Evolutionary conservation across 2,797 vertebrate genomes (phyloP).

Genomic region (Coendou prehensilis): DNA sequence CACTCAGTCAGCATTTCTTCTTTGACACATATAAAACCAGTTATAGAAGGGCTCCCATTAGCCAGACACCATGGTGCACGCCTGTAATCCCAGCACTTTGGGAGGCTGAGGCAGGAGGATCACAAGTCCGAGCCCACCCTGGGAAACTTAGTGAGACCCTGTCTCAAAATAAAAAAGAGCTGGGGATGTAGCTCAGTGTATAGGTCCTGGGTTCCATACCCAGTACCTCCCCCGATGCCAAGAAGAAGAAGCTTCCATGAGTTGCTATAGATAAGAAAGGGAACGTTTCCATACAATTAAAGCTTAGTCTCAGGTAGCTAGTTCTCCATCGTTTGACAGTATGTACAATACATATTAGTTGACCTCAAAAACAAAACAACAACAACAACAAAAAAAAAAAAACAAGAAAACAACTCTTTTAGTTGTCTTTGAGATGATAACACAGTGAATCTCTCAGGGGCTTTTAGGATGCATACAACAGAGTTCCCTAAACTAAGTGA

Average conservation of each 20-base stretch:
- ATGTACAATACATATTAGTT: rapidly evolving
- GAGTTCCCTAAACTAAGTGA: neutral
- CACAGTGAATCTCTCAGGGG: neutral
- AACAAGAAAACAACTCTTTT: neutral
- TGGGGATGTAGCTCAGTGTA: neutral
- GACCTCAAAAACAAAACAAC: neutral
- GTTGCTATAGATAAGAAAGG: neutral
- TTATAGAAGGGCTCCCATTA: neutral
- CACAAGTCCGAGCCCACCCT: neutral
- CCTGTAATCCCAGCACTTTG: neutral
- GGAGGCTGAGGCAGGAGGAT: neutral
- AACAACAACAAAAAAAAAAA: too few species aligned
- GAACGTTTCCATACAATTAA: neutral
- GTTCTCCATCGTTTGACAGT: neutral
- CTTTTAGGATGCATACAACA: neutral
- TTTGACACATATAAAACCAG: conserved; percentile 10
- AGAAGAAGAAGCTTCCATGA: neutral
- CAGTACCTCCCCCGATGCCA: neutral
- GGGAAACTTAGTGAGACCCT: neutral
- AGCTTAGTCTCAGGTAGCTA: neutral
- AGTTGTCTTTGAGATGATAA: neutral
- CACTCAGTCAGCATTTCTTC: rapidly evolving
- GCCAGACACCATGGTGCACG: neutral
- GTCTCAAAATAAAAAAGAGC: neutral
- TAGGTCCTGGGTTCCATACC: neutral